Base-by-base conservation (phyloP, 1,140 invertebrate species). In the Drosophila jambulina region DNA sequence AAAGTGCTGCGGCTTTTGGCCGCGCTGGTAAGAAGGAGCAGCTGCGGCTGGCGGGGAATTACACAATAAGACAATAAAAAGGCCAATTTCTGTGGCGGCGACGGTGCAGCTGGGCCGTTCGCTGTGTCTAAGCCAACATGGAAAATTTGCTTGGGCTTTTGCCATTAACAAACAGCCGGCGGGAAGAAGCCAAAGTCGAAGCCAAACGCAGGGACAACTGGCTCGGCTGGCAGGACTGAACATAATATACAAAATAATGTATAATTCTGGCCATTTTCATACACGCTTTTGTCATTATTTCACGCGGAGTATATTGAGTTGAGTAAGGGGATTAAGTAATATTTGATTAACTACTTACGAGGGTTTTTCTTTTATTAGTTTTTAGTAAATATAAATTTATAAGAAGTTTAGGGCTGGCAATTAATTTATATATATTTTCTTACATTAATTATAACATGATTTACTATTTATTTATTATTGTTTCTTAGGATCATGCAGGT, bases 1-100 rank as follows among this genome's bases (percentile, higher is more conserved):
- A 65, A 80, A 51, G 46, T 72, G 57, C 53, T 46, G 34, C 54
- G 78, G 82, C 53, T 85, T 82, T 75, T 51, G 75, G 75, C 60
- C 63, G 42, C 13, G 38, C 17, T 25, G 32, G 34, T 15, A 21
- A 25, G 45, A 15, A 23, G 12, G 27, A 21, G n/a, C 2, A 27
- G 34, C 51, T 54, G n/a, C 12, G 13, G 4, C 27, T 67, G 58
- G 43, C 63, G 60, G 51, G 72, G 63, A 68, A 68, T 64, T 59
- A 72, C 72, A 83, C 64, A 83, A 78, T 70, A 84, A 87, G 83
- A 84, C 53, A 56, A 56, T 56, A 38, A 78, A 87, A 80, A 68
- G 77, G 61, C 84, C 77, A 88, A 88, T 88, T 87, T 87, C 54
- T 59, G 62, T 27, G 69, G 67, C 67, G 67, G 34, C 63, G 17